Evolutionary conservation across 2,888 invertebrate species (phyloP), one percentile per base, ranked within the genome.

Genomic region (Ophioninae sp.): DNA sequence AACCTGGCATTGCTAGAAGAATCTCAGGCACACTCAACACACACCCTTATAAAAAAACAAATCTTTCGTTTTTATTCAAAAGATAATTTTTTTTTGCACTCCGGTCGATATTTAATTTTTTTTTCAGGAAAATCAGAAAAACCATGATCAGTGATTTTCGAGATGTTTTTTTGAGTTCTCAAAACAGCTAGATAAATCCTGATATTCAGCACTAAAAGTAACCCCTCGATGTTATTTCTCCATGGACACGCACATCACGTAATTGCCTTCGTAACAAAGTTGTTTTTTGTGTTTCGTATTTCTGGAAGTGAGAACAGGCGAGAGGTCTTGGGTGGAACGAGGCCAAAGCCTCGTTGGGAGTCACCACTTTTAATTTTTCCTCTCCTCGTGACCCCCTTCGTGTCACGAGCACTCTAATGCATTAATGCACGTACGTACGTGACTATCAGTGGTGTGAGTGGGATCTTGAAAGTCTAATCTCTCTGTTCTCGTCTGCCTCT

Each of bases 281-380:
- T 84, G 81, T 82, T 83, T 83, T 76, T 85, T 78, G 80, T 64
- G 83, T 79, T 75, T 85, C 82, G 70, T 68, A 77, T 85, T 84
- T 72, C 79, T 56, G 39, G 64, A 13, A 72, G 23, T 10, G 23
- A 61, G 44, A 69, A 44, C 7, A 7, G 1, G 21, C 23, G 70
- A 61, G 21, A 72, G 69, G 39, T 21, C 50, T 17, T 17, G 3
- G 50, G 68, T 20, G 73, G 41, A 44, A 39, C 13, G 44, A 50
- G 50, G 85, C 83, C 85, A 85, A 80, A 86, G 83, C 72, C 84
- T 85, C 81, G 72, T 67, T 76, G 69, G 75, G 78, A 79, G 61
- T 62, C 78, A 61, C 21, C 41, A 79, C 67, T 44, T 67, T 67
- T 70, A 77, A 74, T 79, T 75, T 84, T 79, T 79, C 83, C 75